Evolutionary conservation across 2,888 invertebrate species (phyloP).

Genomic region (Fragum fragum): DNA sequence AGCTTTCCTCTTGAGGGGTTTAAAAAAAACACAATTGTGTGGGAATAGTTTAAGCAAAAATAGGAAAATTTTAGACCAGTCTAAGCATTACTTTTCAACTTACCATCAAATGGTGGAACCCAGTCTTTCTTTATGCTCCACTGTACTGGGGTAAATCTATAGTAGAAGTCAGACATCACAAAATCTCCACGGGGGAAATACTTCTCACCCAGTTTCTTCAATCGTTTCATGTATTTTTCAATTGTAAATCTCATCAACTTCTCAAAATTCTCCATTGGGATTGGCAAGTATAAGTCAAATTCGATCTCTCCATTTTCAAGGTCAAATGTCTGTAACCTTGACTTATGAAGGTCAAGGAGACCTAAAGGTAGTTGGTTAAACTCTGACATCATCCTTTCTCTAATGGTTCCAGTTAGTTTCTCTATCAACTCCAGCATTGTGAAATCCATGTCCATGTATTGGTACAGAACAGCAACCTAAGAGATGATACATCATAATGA

Average conservation of each 20-base stretch:
- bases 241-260: conserved; percentile 70
- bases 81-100: too few species aligned
- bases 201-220: conserved; percentile 54
- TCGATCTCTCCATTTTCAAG: conserved; percentile 82
- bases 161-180: conserved; percentile 92
- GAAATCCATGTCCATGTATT: conserved; percentile 75
- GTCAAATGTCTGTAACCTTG: conserved; percentile 80
- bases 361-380: conserved; percentile 70
- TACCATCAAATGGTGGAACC: conserved; percentile 96
- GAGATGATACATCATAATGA: too few species aligned
- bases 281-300: conserved; percentile 80
- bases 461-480: conserved; percentile 75
- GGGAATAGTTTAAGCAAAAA: too few species aligned
- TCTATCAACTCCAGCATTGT: conserved; percentile 52
- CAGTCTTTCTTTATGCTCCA: conserved; percentile 91
- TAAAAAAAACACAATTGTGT: too few species aligned
- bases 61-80: too few species aligned
- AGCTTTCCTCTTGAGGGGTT: too few species aligned
- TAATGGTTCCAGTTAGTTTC: conserved; percentile 58
- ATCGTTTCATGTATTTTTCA: conserved; percentile 59
- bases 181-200: conserved; percentile 74
- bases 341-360: conserved; percentile 79
- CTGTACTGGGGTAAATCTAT: conserved; percentile 91
- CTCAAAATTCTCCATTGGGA: conserved; percentile 76
- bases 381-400: conserved; percentile 69